phyloP scores from a whole-genome alignment of 2,797 vertebrate genomes.

The Rhadinocentrus ornatus region DNA sequence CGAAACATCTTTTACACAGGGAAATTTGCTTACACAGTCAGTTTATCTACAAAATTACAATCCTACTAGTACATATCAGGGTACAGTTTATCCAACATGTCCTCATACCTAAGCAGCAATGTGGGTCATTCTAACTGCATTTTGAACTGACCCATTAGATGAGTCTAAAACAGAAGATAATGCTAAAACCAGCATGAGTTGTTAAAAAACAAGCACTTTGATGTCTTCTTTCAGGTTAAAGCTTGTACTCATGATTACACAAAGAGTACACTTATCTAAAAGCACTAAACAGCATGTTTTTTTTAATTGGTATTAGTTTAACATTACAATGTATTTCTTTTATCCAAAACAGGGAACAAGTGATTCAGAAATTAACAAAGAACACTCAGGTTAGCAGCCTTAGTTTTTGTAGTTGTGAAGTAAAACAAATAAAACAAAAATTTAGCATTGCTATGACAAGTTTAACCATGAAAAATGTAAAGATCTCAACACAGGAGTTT shows the following conservation, averaged over 20 bases:
- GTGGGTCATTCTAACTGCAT: conserved; percentile 45
- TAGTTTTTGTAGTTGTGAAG: not conserved
- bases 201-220: conserved; percentile 1
- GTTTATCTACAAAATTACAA: conserved; percentile 43
- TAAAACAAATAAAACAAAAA: no score
- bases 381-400: not conserved
- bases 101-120: conserved; percentile 30
- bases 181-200: not conserved
- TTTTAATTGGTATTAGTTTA: not conserved
- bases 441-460: not conserved
- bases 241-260: conserved; percentile 1
- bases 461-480: not conserved
- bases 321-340: not conserved
- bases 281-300: not conserved
- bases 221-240: not conserved
- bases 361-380: not conserved
- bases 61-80: conserved; percentile 20
- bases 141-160: conserved; percentile 32
- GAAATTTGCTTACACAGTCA: conserved; percentile 25
- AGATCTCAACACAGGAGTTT: not conserved
- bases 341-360: not conserved
- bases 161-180: not conserved
- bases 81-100: conserved; percentile 43
- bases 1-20: conserved; percentile 23
- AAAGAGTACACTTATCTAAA: not conserved